Percentiles rank a stretch among this genome's conserved stretches.
Evolutionary conservation across 2,888 invertebrate genomes (phyloP).

Genomic region (Odontocerum albicorne): DNA sequence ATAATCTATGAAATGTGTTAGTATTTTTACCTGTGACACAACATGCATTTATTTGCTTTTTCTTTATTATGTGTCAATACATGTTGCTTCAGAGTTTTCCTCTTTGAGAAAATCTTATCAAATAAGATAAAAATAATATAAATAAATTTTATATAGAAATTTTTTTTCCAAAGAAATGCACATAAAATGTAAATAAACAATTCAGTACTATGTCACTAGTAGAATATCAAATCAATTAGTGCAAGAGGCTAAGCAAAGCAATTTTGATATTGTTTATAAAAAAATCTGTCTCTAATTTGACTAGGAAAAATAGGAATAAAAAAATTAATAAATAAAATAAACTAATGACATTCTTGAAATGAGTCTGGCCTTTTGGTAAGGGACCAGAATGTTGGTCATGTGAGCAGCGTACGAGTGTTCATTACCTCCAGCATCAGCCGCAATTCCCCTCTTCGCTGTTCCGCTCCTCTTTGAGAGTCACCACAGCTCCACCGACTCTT

Average conservation of each 20-base stretch:
- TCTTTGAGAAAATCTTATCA: conserved; percentile 30
- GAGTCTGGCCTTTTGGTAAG: conserved; percentile 31
- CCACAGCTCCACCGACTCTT: conserved; percentile 28
- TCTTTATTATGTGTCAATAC: conserved; percentile 32
- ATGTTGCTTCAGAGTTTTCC: conserved; percentile 34
- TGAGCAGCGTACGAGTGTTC: conserved; percentile 35
- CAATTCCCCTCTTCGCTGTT: conserved; percentile 6
- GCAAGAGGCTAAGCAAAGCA: too few species aligned
- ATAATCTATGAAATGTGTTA: too few species aligned
- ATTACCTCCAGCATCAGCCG: conserved; percentile 29
- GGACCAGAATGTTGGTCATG: conserved; percentile 34
- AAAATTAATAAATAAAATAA: too few species aligned
- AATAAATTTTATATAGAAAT: too few species aligned
- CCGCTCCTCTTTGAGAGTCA: conserved; percentile 30
- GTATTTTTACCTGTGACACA: conserved; percentile 29
- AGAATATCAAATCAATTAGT: too few species aligned
- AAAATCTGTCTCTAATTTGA: too few species aligned
- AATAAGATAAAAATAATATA: conserved; percentile 27
- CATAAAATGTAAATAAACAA: too few species aligned
- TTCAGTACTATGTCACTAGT: too few species aligned
- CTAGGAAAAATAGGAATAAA: too few species aligned
- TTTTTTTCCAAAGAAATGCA: too few species aligned
- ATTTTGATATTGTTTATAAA: too few species aligned
- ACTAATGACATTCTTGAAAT: conserved; percentile 25
- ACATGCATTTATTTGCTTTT: conserved; percentile 34